A percentile compares a stretch with the other conserved stretches of the same genome.
Conservation (phyloP, 2,888 invertebrate genomes). For the Platycnemis pennipes region DNA sequence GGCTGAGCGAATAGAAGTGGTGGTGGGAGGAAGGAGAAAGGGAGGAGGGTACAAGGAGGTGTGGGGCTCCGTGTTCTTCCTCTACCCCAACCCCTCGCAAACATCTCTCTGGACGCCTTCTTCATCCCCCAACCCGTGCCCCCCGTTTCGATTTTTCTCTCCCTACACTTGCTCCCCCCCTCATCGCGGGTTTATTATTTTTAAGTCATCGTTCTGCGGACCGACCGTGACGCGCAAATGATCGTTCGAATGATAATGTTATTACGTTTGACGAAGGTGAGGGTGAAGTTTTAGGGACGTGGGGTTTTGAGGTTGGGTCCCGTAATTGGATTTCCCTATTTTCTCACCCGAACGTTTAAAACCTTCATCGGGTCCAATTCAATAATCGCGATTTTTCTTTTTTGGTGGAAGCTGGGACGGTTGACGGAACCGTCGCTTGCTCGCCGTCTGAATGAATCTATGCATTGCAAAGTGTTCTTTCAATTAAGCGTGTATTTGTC, state of each 20-base stretch:
- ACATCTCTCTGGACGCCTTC: neutral
- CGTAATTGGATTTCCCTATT: neutral
- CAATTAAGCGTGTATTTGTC: neutral
- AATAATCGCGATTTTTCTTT: neutral
- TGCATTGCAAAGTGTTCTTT: neutral
- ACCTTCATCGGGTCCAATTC: neutral
- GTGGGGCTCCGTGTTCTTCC: neutral
- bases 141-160: neutral
- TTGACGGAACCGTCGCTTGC: neutral
- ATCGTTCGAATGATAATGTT: conserved; percentile 40
- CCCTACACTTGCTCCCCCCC: too few relatives aligned
- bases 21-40: neutral
- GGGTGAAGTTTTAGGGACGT: neutral
- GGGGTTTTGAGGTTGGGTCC: conserved; percentile 7
- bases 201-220: neutral
- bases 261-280: neutral
- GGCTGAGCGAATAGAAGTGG: neutral
- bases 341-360: neutral
- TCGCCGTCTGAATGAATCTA: neutral
- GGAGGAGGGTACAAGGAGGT: neutral
- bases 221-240: conserved; percentile 41
- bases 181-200: conserved; percentile 19
- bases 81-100: neutral
- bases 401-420: neutral
- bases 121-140: neutral